A percentile compares a stretch with the other conserved stretches of the same genome.
These are phyloP conservation scores for Channa argus DNA, from an alignment of 2,113 vertebrate genomes.

Conservation along the genomic window DNA sequence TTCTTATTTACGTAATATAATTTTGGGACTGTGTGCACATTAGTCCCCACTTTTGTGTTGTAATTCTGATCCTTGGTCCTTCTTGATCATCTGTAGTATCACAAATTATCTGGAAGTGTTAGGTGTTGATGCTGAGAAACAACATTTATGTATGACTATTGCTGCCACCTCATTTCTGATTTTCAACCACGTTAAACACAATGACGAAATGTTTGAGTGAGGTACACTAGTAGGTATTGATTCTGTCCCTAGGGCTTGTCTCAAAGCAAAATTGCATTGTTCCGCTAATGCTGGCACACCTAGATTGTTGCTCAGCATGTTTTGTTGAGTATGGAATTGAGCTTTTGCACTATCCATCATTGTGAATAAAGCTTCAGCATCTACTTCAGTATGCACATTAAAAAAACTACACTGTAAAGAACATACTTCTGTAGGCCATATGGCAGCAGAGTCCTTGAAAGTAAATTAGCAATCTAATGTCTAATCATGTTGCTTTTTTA, in stretches of 20 bases:
- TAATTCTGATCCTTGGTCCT: background rate
- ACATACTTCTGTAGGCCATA: background rate
- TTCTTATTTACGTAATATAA: background rate
- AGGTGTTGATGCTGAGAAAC: background rate
- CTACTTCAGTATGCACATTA: background rate
- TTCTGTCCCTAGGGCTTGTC: slow-evolving; percentile 38
- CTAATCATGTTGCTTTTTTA: too few relatives aligned
- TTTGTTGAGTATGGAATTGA: slow-evolving; percentile 17
- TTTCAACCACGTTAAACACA: background rate
- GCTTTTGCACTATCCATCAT: background rate
- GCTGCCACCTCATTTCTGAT: slow-evolving; percentile 12
- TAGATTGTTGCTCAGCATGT: slow-evolving; percentile 9
- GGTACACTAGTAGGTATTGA: slow-evolving; percentile 58
- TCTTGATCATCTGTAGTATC: background rate
- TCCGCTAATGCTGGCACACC: background rate
- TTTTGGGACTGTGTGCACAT: background rate
- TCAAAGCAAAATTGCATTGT: slow-evolving; percentile 49
- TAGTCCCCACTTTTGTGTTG: background rate
- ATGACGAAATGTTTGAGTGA: slow-evolving; percentile 36
- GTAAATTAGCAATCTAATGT: too few relatives aligned
- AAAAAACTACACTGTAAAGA: background rate
- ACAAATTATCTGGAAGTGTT: background rate
- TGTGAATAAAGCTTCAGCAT: slow-evolving; percentile 8
- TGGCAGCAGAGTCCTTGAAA: too few relatives aligned
- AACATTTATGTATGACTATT: background rate